A percentile compares a stretch with the other conserved stretches of the same genome.
Conservation (phyloP, 2,888 invertebrate genomes). For the Diogma glabrata region DNA sequence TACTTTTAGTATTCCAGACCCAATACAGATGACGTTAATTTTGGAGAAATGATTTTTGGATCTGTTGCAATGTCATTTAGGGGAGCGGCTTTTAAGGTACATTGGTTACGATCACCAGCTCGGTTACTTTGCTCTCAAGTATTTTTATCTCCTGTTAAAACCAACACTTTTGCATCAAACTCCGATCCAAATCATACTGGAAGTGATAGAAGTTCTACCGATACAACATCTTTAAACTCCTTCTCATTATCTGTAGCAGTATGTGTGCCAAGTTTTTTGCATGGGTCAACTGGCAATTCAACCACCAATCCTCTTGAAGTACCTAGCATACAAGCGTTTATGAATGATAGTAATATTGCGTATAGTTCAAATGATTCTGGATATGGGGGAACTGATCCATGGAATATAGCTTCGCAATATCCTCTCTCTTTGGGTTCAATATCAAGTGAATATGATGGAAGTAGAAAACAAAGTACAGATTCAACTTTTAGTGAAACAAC, state of each 20-base stretch:
- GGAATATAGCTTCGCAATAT: constrained; percentile 25
- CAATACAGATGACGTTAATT: constrained; percentile 53
- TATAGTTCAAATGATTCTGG: constrained; percentile 31
- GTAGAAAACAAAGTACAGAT: constrained; percentile 32
- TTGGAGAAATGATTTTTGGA: constrained; percentile 90
- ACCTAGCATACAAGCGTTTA: constrained; percentile 23
- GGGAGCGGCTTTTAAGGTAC: constrained; percentile 73
- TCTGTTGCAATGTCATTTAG: constrained; percentile 80
- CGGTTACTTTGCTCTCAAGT: constrained; percentile 48
- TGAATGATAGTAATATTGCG: constrained; percentile 28
- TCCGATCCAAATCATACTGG: constrained; percentile 10
- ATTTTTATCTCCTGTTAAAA: constrained; percentile 43
- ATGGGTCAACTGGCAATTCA: constrained; percentile 8
- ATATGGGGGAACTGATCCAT: constrained; percentile 27
- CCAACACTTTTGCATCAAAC: constrained; percentile 19
- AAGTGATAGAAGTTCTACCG: constrained; percentile 27
- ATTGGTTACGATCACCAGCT: constrained; percentile 38
- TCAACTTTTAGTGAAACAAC: constrained; percentile 28
- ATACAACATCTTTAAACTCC: constrained; percentile 34
- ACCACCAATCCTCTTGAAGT: constrained; percentile 31
- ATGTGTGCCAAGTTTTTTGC: constrained; percentile 21
- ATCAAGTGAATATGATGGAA: constrained; percentile 26
- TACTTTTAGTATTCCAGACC: constrained; percentile 48
- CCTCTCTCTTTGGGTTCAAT: constrained; percentile 36
- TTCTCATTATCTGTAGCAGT: constrained; percentile 29